Percentiles rank a stretch among this genome's conserved stretches.
phyloP scores from a whole-genome alignment of 2,113 vertebrate species.

The Psephotus haematonotus region DNA sequence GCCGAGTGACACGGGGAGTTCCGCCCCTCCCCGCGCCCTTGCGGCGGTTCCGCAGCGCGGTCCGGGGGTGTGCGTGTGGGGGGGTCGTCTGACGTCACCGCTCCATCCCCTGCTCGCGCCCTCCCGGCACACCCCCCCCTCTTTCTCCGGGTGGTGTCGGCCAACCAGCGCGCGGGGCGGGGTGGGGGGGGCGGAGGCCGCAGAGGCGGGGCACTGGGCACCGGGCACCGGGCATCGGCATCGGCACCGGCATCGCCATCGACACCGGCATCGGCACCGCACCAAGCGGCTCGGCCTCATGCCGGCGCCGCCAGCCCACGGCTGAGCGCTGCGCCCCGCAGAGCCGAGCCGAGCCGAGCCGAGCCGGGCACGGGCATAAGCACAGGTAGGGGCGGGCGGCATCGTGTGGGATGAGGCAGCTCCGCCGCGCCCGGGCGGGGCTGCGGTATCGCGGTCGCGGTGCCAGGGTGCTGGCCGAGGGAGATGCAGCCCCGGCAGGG shows the following conservation, averaged over 20 bases:
- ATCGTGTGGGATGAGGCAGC: background rate
- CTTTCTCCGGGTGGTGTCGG: background rate
- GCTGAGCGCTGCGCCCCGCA: background rate
- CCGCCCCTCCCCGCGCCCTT: background rate
- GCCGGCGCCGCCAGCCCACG: background rate
- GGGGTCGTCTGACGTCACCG: conserved; percentile 15
- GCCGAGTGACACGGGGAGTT: background rate
- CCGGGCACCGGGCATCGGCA: background rate
- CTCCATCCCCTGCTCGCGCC: background rate
- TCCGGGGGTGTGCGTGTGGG: background rate
- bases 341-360: background rate
- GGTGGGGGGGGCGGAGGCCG: background rate
- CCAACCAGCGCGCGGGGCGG: background rate
- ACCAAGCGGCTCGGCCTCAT: background rate
- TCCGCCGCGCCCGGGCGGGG: background rate
- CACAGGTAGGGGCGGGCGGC: background rate
- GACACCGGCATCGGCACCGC: background rate
- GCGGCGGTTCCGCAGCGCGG: background rate
- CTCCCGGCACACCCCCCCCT: background rate
- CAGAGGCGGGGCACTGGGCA: background rate
- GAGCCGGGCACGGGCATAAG: background rate
- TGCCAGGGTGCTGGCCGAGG: background rate
- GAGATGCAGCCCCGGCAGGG: background rate
- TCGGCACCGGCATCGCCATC: background rate
- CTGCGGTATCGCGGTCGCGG: background rate